phyloP scores from a whole-genome alignment of 2,888 invertebrate genomes.

The Cerastis leucographa region DNA sequence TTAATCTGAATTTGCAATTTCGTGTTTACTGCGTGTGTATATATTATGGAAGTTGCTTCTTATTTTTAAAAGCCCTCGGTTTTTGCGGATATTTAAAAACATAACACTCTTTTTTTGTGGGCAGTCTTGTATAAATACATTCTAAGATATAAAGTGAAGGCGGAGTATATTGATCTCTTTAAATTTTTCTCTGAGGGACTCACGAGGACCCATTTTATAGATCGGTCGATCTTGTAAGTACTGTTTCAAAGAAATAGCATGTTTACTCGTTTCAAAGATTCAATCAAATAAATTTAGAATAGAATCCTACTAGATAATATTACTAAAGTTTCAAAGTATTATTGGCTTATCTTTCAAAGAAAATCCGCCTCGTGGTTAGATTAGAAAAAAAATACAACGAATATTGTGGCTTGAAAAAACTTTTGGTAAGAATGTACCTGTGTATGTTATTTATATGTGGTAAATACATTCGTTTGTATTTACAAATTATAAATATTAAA shows the following conservation, averaged over 20 bases:
- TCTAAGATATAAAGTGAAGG: no score
- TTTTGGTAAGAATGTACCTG: neutral
- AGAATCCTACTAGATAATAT: conserved; percentile 41
- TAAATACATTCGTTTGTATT: neutral
- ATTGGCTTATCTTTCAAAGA: conserved; percentile 22
- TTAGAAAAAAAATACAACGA: neutral
- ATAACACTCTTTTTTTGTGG: no score
- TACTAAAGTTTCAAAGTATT: conserved; percentile 42
- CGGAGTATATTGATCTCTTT: no score
- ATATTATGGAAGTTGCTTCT: no score
- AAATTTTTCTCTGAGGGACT: no score
- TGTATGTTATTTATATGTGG: neutral
- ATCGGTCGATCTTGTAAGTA: neutral
- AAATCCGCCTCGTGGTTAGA: conserved; percentile 1
- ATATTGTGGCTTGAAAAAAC: neutral
- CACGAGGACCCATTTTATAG: no score
- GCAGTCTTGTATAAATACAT: no score
- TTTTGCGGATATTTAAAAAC: no score
- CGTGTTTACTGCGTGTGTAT: no score
- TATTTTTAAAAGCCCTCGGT: no score
- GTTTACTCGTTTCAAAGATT: conserved; percentile 11
- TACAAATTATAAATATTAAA: neutral
- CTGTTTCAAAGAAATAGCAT: neutral
- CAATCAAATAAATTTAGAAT: conserved; percentile 34
- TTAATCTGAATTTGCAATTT: no score